Evolutionary conservation across 2,113 vertebrate genomes (phyloP).

Genomic region (Cochlearius cochlearius): DNA sequence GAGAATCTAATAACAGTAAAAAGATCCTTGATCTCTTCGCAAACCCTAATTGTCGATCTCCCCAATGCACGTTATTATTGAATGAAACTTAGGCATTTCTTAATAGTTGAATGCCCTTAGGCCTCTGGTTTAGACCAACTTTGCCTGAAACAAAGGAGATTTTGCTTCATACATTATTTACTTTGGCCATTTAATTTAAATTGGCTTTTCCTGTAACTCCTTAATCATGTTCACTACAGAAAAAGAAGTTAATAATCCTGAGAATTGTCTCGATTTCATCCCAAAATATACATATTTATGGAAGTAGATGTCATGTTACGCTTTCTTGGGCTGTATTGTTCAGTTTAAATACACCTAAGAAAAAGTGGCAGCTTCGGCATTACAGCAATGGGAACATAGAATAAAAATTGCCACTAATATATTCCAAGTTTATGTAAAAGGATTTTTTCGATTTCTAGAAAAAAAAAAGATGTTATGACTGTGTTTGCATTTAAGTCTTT

Average conservation of each 20-base stretch:
- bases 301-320: rapidly evolving
- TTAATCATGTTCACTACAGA: neutral
- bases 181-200: conserved; percentile 27
- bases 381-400: neutral
- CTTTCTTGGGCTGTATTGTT: neutral
- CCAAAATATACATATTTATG: neutral
- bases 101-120: neutral
- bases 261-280: neutral
- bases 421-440: neutral
- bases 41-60: neutral
- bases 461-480: neutral
- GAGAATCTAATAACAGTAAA: neutral
- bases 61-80: neutral
- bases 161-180: conserved; percentile 45
- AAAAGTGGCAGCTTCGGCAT: neutral
- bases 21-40: neutral
- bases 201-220: neutral
- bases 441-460: neutral
- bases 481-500: neutral
- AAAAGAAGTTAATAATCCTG: neutral
- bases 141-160: conserved; percentile 10
- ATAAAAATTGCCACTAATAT: neutral
- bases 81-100: neutral
- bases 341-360: neutral
- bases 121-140: neutral